Percentiles rank a stretch among this genome's conserved stretches.
Conservation (phyloP, 2,797 vertebrate species). For the Oceanodroma leucorhoa region DNA sequence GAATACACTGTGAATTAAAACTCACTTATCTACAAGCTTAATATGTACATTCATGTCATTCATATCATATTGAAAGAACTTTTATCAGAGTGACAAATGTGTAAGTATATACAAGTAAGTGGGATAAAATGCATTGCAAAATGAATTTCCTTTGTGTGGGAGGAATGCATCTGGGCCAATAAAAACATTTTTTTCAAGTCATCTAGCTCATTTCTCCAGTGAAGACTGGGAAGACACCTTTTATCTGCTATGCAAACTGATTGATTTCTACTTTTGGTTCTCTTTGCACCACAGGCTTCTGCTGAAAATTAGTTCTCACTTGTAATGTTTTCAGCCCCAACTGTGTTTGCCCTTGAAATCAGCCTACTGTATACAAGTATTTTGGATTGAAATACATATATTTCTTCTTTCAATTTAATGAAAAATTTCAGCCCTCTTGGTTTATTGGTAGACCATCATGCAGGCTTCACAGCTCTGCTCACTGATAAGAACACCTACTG, state of each 20-base stretch:
- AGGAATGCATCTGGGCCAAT: neutral
- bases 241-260: constrained; percentile 6
- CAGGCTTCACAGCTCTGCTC: constrained; percentile 38
- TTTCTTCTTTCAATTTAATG: constrained; percentile 43
- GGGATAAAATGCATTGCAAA: neutral
- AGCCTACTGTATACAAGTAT: constrained; percentile 22
- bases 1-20: neutral
- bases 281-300: neutral
- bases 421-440: constrained; percentile 36
- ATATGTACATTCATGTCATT: neutral
- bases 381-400: constrained; percentile 17
- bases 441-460: constrained; percentile 46
- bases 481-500: constrained; percentile 63
- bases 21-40: neutral
- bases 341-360: constrained; percentile 53
- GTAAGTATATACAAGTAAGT: neutral
- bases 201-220: neutral
- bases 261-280: constrained; percentile 34
- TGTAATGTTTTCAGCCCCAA: constrained; percentile 51
- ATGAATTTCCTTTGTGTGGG: neutral
- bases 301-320: constrained; percentile 46
- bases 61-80: neutral
- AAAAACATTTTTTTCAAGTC: neutral
- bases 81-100: neutral
- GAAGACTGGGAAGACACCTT: neutral